A percentile compares a stretch with the other conserved stretches of the same genome.
Evolutionary conservation across 2,113 vertebrate species (phyloP).

Genomic region (Lepus americanus): DNA sequence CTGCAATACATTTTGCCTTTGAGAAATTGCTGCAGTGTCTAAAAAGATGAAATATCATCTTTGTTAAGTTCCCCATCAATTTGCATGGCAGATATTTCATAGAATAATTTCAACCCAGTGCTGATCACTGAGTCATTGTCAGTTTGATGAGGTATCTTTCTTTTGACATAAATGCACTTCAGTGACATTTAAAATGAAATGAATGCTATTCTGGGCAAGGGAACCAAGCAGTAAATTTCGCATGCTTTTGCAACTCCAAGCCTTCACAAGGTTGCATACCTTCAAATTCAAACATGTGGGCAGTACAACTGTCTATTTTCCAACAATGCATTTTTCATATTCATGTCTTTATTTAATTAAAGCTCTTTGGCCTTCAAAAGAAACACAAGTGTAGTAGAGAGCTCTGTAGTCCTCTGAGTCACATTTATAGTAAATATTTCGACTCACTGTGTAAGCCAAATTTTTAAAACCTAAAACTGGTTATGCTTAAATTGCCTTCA

Average conservation of each 20-base stretch:
- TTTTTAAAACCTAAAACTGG: constrained; percentile 60
- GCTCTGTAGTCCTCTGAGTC: neutral
- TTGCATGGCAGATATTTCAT: constrained; percentile 82
- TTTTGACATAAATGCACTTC: constrained; percentile 68
- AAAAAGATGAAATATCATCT: constrained; percentile 79
- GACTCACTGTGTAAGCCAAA: constrained; percentile 30
- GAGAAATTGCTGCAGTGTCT: constrained; percentile 71
- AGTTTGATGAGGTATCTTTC: constrained; percentile 71
- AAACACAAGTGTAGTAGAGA: constrained; percentile 27
- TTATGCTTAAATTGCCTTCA: constrained; percentile 41
- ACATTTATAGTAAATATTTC: constrained; percentile 61
- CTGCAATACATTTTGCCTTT: constrained; percentile 50
- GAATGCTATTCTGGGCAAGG: constrained; percentile 26
- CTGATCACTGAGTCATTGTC: constrained; percentile 82
- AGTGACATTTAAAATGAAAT: constrained; percentile 70
- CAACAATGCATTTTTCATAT: constrained; percentile 65
- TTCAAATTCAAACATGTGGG: constrained; percentile 69
- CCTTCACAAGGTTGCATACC: constrained; percentile 56
- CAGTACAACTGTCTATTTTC: constrained; percentile 65
- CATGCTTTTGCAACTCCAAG: constrained; percentile 33
- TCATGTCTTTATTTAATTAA: constrained; percentile 41
- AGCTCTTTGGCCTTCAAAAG: constrained; percentile 24
- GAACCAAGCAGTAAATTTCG: constrained; percentile 65
- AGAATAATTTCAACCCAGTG: constrained; percentile 65
- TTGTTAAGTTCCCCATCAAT: constrained; percentile 67